Conservation (phyloP, 2,888 invertebrate genomes). For the Dioctria rufipes region DNA sequence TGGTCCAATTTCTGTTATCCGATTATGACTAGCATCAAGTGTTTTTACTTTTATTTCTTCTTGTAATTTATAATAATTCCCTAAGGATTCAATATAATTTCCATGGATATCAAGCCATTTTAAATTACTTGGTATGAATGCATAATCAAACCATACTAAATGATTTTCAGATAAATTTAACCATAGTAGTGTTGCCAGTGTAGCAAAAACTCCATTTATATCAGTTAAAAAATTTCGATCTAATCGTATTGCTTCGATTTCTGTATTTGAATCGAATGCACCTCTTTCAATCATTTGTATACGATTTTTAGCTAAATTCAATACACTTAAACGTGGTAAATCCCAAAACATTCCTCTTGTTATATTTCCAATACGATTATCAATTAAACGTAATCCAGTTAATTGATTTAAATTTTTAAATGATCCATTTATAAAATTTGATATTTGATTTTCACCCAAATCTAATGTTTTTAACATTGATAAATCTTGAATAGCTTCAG, state of each 20-base stretch:
- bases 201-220: constrained; percentile 91
- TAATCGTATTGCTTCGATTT: constrained; percentile 88
- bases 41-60: constrained; percentile 86
- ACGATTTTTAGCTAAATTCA: constrained; percentile 92
- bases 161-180: constrained; percentile 92
- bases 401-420: constrained; percentile 89
- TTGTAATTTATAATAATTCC: constrained; percentile 90
- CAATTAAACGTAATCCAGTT: constrained; percentile 88
- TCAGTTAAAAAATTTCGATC: constrained; percentile 91
- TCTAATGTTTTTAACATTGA: constrained; percentile 90
- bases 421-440: constrained; percentile 85
- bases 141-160: constrained; percentile 94
- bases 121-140: constrained; percentile 89
- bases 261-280: constrained; percentile 85
- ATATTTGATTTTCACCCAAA: constrained; percentile 92
- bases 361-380: constrained; percentile 90
- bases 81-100: constrained; percentile 89
- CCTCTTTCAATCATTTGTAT: constrained; percentile 88
- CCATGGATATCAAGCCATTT: constrained; percentile 94
- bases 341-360: constrained; percentile 91
- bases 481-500: constrained; percentile 86
- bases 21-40: constrained; percentile 91
- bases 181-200: constrained; percentile 87
- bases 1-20: constrained; percentile 86
- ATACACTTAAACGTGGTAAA: constrained; percentile 85